phyloP scores from a whole-genome alignment of 1,140 invertebrate genomes.

The Euwallacea similis region DNA sequence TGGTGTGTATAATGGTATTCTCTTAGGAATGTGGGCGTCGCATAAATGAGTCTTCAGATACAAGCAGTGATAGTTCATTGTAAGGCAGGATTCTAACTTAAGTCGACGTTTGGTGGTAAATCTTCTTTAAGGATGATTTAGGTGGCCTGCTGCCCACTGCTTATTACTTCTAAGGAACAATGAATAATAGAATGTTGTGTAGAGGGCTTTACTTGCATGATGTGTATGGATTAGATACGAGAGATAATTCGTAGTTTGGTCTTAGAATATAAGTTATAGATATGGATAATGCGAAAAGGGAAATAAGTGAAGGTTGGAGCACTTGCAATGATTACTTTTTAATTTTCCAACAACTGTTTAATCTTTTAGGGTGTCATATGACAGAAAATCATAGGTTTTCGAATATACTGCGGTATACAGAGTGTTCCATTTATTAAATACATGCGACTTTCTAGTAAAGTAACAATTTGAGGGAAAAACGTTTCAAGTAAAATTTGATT shows the following conservation, averaged over 20 bases:
- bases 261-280: no score
- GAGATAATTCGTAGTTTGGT: no score
- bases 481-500: neutral
- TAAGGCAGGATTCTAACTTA: neutral
- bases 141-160: neutral
- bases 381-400: no score
- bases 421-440: neutral
- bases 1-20: no score
- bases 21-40: neutral
- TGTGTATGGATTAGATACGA: no score
- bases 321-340: no score
- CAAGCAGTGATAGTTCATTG: neutral
- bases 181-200: neutral
- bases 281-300: no score
- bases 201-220: no score
- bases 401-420: neutral
- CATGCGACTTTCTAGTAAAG: neutral
- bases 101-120: neutral
- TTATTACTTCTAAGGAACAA: neutral
- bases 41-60: slow-evolving; percentile 3
- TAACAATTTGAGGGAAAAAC: no score
- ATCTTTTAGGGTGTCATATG: no score
- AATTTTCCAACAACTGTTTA: no score
- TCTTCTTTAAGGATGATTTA: slow-evolving; percentile 1
- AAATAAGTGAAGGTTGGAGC: no score